Percentiles rank a stretch among this genome's conserved stretches.
Conservation (phyloP, 2,113 vertebrate genomes). For the Prochilodus magdalenae region DNA sequence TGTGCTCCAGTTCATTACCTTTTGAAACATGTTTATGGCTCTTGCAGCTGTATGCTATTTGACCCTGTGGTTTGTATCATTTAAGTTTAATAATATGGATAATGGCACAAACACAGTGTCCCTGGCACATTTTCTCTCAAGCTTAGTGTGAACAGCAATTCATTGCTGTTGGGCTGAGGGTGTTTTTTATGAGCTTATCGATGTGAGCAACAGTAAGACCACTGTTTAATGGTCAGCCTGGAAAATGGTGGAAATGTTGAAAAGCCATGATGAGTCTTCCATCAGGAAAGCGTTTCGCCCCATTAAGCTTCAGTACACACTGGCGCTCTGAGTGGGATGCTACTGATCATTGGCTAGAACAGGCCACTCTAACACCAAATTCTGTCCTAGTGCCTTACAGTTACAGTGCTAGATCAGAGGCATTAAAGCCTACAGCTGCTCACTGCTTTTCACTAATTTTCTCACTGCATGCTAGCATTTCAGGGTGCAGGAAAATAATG, state of each 20-base stretch:
- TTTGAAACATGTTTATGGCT: not conserved
- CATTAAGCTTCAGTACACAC: constrained; percentile 35
- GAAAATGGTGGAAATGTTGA: constrained; percentile 9
- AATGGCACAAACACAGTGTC: not conserved
- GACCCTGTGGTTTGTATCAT: not conserved
- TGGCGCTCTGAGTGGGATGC: not conserved
- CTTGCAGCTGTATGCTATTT: not conserved
- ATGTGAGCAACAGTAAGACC: constrained; percentile 9
- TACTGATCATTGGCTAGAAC: constrained; percentile 33
- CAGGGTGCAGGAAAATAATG: not conserved
- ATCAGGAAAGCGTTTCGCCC: constrained; percentile 40
- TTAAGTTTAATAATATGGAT: not conserved
- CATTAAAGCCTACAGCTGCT: constrained; percentile 27
- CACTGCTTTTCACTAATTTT: not conserved
- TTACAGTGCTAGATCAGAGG: constrained; percentile 11
- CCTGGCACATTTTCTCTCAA: not conserved
- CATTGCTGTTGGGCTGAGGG: not conserved
- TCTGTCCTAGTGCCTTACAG: not conserved
- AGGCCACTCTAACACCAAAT: constrained; percentile 25
- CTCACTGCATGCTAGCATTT: not conserved
- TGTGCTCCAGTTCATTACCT: not conserved
- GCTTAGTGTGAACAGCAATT: not conserved
- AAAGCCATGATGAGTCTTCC: constrained; percentile 27
- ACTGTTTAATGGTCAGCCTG: not conserved
- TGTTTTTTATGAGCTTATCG: constrained; percentile 8